These are phyloP conservation scores for Alouatta caraya DNA, from an alignment of 2,797 vertebrate genomes.

Conservation along the genomic window DNA sequence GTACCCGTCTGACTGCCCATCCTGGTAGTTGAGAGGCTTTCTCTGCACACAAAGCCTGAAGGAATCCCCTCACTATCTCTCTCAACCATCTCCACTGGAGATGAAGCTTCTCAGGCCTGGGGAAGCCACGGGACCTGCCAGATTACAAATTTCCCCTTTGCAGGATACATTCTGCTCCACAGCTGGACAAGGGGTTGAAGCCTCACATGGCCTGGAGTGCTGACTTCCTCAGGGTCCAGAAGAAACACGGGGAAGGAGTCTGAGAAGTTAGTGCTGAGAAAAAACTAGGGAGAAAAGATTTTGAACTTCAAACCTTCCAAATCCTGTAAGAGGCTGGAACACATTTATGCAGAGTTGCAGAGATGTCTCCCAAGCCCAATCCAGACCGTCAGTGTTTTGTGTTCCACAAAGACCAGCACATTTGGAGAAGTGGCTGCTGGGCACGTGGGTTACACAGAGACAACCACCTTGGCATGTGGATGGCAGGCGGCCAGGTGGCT, in stretches of 20 bases:
- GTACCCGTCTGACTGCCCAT: background rate
- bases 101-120: background rate
- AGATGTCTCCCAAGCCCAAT: rapidly evolving
- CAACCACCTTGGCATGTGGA: too few relatives aligned
- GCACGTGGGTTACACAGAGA: rapidly evolving
- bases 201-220: background rate
- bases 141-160: background rate
- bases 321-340: too few relatives aligned
- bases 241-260: rapidly evolving
- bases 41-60: background rate
- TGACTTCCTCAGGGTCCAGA: background rate
- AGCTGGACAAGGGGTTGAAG: background rate
- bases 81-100: too few relatives aligned
- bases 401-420: rapidly evolving
- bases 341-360: too few relatives aligned
- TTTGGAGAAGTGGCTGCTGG: background rate
- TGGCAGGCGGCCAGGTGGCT: background rate
- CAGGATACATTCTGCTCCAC: background rate
- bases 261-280: background rate
- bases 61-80: background rate
- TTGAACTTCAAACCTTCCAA: too few relatives aligned
- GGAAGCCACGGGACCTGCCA: background rate
- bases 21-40: background rate
- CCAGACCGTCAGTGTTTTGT: rapidly evolving
- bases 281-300: background rate